Evolutionary conservation across 1,140 invertebrate genomes (phyloP), one percentile per base, ranked within the genome.

Genomic region (Sipha flava): DNA sequence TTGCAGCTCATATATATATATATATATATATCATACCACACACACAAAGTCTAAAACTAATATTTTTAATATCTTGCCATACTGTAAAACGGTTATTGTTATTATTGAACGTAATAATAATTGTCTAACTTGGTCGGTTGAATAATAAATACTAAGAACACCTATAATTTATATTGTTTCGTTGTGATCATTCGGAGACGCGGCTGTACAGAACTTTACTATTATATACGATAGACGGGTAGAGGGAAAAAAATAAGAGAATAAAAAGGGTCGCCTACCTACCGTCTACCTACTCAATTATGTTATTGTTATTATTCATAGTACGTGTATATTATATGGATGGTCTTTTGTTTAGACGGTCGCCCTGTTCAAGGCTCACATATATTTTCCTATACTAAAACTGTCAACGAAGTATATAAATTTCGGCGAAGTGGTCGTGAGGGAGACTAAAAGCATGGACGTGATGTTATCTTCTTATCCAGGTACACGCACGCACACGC

Each of bases 391-490:
- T 1, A 14, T 77, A 26, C 73, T 77, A 40, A 59, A 77, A 43
- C 73, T 77, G 73, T 77, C 73, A 26, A 57, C 49, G 2, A 59
- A 9, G 12, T 9, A 77, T 52, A 77, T 77, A 57, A 77, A 77
- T 77, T 77, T 77, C 23, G 73, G 49, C 23, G 29, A 77, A 77
- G 52, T 77, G 34, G 23, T 40, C 23, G 34, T 77, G 23, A n/a
- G 23, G 16, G 52, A 77, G 31, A 77, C 52, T 29, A 59, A 77
- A 77, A 57, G 31, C 73, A 29, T 57, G 43, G 37, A 54, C 49
- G 73, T 77, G 34, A 77, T 57, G 52, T 43, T 77, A 77, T 77
- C 73, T 57, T 77, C 73, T 77, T 77, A 77, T 59, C 29, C 73
- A 77, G 73, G 73, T 77, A 40, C 21, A 57, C 21, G 37, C 21